Evolutionary conservation across 2,113 vertebrate species (phyloP).

Genomic region (Mormyrus iriodes): DNA sequence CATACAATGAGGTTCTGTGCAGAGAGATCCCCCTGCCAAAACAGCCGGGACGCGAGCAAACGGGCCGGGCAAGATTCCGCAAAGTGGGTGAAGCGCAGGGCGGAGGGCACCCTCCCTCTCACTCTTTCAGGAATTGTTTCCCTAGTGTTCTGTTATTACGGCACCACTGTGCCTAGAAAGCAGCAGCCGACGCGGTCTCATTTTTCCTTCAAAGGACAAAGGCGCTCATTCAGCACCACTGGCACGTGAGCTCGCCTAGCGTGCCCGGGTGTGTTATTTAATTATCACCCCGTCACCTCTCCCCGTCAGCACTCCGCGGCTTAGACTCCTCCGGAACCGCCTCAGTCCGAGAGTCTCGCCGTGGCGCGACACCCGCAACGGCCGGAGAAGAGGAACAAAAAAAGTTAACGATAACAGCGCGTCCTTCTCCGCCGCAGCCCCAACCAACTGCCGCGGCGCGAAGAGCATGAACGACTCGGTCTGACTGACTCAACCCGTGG

Average conservation of each 20-base stretch:
- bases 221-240: not conserved
- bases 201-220: not conserved
- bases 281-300: not conserved
- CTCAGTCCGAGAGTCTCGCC: slow-evolving; percentile 40
- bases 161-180: slow-evolving; percentile 24
- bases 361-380: not conserved
- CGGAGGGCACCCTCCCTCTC: not conserved
- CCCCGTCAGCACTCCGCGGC: not conserved
- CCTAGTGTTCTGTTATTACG: not conserved
- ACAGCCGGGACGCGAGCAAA: not conserved
- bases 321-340: slow-evolving; percentile 6
- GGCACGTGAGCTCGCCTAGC: not conserved
- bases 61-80: slow-evolving; percentile 2
- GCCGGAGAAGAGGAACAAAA: slow-evolving; percentile 29
- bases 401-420: slow-evolving; percentile 29
- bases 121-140: slow-evolving; percentile 19
- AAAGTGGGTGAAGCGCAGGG: not conserved
- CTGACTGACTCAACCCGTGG: not conserved
- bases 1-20: not conserved
- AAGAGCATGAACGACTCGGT: not conserved
- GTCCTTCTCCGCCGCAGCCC: not conserved
- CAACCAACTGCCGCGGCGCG: not conserved
- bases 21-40: not conserved
- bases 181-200: not conserved
- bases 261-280: not conserved